Conservation (phyloP, 2,113 vertebrate genomes). For the Agelaius phoeniceus region DNA sequence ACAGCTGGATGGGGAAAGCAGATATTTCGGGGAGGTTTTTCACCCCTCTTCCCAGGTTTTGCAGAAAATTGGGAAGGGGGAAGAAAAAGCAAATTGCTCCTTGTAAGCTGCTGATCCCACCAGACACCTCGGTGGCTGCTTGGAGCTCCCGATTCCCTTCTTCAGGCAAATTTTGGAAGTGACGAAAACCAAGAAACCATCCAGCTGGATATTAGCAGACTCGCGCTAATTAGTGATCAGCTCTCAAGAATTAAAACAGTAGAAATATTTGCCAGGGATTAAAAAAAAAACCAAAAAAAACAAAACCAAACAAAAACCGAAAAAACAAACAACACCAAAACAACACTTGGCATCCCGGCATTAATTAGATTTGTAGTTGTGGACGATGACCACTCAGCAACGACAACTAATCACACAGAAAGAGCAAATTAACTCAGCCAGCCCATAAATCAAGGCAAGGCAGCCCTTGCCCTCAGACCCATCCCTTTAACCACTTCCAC, state of each 20-base stretch:
- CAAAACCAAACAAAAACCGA: too few species aligned
- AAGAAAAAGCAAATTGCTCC: neutral
- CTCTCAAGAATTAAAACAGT: neutral
- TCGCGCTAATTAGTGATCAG: neutral
- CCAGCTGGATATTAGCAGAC: neutral
- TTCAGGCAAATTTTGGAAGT: neutral
- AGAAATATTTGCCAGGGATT: neutral
- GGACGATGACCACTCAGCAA: constrained; percentile 34
- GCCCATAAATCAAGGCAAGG: neutral
- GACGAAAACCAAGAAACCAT: neutral
- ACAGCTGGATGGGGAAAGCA: neutral
- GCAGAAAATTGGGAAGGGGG: neutral
- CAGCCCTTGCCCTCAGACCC: neutral
- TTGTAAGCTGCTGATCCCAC: neutral
- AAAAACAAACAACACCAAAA: neutral
- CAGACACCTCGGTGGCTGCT: neutral
- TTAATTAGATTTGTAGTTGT: neutral
- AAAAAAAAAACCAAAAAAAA: neutral
- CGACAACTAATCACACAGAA: neutral
- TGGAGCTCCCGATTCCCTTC: neutral
- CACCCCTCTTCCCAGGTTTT: neutral
- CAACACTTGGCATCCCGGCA: neutral
- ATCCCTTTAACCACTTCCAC: neutral
- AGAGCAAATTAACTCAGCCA: constrained; percentile 38
- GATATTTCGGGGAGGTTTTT: rapidly evolving